Evolutionary conservation across 1,140 invertebrate species (phyloP), one percentile per base, ranked within the genome.

Genomic region (Pteromalus puparum): DNA sequence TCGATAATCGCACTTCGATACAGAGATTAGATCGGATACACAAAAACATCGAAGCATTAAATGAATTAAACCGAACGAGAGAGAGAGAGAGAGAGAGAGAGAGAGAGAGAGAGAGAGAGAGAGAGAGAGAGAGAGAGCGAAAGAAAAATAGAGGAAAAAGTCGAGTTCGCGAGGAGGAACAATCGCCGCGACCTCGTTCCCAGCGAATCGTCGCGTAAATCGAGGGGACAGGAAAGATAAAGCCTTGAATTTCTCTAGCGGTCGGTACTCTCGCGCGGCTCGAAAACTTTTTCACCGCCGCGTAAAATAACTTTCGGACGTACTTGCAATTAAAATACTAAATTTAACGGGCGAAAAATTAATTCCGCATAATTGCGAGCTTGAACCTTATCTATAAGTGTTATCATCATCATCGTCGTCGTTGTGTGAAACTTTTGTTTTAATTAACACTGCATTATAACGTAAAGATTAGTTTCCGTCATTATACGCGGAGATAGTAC

Each of bases 151-250:
- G 30, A 34, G 30, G 21, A 73, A 34, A 28, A 73, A 30, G 30
- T 0, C 10, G 28, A 38, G 21, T 38, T 34, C 9, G 28, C 67
- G 67, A 70, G 13, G 15, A 10, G 26, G 42, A 77, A 67, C 61
- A 79, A 79, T 79, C 34, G 48, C 38, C 77, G 61, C 30, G 77
- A 79, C 77, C 77, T 79, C 77, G 30, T 79, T 79, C 65, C 15
- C 53, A 15, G 13, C 18, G 38, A 80, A 72, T 72, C 30, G 68
- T 53, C 79, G 79, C 79, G 79, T 72, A 81, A 81, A 72, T 81
- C 68, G 67, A 81, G 79, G 48, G 79, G 15, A 68, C 65, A 42
- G 26, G 65, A 67, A 15, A 79, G 77, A 78, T 67, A 79, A 79
- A 79, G 61, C 28, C 65, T 72, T 18, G 42, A 72, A 81, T 81